A percentile compares a stretch with the other conserved stretches of the same genome.
Evolutionary conservation across 2,888 invertebrate genomes (phyloP).

Genomic region (Drosophila acutilabella): DNA sequence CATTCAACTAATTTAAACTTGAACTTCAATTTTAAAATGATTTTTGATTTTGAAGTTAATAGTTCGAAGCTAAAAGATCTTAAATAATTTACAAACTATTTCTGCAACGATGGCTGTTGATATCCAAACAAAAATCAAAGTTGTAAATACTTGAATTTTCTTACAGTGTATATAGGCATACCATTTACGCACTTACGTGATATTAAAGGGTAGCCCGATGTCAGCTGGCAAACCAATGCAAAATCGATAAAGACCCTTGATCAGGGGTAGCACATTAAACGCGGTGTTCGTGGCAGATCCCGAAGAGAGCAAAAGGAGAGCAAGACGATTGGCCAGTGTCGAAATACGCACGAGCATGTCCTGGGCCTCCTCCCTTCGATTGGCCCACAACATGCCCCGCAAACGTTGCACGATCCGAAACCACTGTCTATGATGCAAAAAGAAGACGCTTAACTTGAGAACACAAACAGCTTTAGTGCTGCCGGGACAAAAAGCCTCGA

Average conservation of each 20-base stretch:
- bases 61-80: too few relatives aligned
- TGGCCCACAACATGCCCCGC: constrained; percentile 60
- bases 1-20: too few relatives aligned
- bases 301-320: constrained; percentile 66
- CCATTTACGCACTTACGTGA: constrained; percentile 70
- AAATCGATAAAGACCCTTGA: constrained; percentile 63
- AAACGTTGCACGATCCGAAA: constrained; percentile 62
- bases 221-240: constrained; percentile 56
- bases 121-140: too few relatives aligned
- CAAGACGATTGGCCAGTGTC: constrained; percentile 58
- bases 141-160: too few relatives aligned
- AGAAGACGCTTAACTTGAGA: constrained; percentile 79
- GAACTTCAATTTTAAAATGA: too few relatives aligned
- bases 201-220: constrained; percentile 77
- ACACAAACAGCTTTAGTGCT: constrained; percentile 79
- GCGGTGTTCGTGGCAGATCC: constrained; percentile 73
- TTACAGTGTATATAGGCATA: too few relatives aligned
- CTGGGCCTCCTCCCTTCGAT: constrained; percentile 42
- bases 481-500: constrained; percentile 83
- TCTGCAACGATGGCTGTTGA: too few relatives aligned
- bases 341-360: constrained; percentile 67
- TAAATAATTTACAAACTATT: too few relatives aligned
- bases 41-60: too few relatives aligned
- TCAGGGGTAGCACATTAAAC: constrained; percentile 75
- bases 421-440: constrained; percentile 69